A percentile compares a stretch with the other conserved stretches of the same genome.
Evolutionary conservation across 1,140 invertebrate species (phyloP).

Genomic region (Lethrus apterus): DNA sequence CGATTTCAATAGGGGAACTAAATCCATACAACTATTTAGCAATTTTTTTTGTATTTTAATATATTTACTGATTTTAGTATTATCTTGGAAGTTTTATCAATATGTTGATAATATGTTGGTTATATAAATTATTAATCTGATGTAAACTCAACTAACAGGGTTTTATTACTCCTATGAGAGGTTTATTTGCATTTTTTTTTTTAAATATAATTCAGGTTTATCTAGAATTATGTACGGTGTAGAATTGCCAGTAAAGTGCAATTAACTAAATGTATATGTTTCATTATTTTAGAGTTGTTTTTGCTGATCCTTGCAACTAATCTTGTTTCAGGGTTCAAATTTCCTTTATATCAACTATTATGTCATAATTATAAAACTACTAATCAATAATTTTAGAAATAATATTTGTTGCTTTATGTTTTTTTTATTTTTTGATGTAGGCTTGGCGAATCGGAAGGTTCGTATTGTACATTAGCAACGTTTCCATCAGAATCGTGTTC

Average conservation of each 20-base stretch:
- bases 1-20: too few species aligned
- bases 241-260: constrained; percentile 14
- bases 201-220: constrained; percentile 15
- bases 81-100: too few species aligned
- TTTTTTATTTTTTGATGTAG: constrained; percentile 20
- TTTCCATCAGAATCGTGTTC: constrained; percentile 29
- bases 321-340: too few species aligned
- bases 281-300: not conserved
- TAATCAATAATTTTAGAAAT: too few species aligned
- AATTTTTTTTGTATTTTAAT: too few species aligned
- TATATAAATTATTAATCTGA: constrained; percentile 14
- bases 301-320: not conserved
- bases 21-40: too few species aligned
- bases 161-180: constrained; percentile 14
- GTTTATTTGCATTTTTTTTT: constrained; percentile 16
- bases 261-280: constrained; percentile 8
- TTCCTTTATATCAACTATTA: too few species aligned
- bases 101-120: constrained; percentile 15
- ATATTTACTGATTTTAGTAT: too few species aligned
- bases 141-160: constrained; percentile 15
- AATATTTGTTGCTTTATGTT: too few species aligned
- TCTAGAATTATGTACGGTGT: constrained; percentile 15
- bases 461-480: constrained; percentile 41
- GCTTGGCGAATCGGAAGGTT: constrained; percentile 41
- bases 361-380: too few species aligned